Percentiles rank a stretch among this genome's conserved stretches.
These are phyloP conservation scores for Agriopis leucophaearia DNA, from an alignment of 2,888 invertebrate genomes.

Conservation along the genomic window DNA sequence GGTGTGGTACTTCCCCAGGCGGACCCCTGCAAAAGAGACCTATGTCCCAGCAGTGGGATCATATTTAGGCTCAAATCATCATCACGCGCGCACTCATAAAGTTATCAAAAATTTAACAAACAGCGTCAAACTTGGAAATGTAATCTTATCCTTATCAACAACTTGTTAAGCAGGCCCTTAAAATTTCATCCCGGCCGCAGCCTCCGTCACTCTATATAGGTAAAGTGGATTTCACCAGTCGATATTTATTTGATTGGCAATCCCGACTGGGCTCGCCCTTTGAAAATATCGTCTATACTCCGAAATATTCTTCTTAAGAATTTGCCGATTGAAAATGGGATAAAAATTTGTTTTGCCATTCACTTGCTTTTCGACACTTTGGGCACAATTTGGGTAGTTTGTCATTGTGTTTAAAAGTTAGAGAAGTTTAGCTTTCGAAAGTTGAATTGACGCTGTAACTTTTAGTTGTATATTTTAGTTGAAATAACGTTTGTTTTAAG, in stretches of 20 bases:
- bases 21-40: too few species aligned
- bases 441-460: not conserved
- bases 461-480: not conserved
- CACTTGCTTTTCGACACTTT: constrained; percentile 33
- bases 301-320: constrained; percentile 37
- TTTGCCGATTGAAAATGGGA: constrained; percentile 39
- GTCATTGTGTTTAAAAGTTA: constrained; percentile 24
- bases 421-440: constrained; percentile 12
- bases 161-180: constrained; percentile 46
- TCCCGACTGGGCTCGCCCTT: constrained; percentile 51
- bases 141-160: constrained; percentile 25
- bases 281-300: constrained; percentile 51
- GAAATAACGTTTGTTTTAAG: not conserved
- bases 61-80: not conserved
- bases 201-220: constrained; percentile 49
- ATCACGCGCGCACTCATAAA: not conserved
- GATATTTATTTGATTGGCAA: constrained; percentile 61
- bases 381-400: constrained; percentile 31
- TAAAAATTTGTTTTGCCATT: constrained; percentile 41
- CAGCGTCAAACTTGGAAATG: constrained; percentile 17
- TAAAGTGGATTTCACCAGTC: constrained; percentile 55
- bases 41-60: too few species aligned
- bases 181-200: constrained; percentile 52
- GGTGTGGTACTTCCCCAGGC: too few species aligned
- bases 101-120: constrained; percentile 8